Evolutionary conservation across 2,113 vertebrate species (phyloP), one percentile per base, ranked within the genome.

Genomic region (Anguilla rostrata): DNA sequence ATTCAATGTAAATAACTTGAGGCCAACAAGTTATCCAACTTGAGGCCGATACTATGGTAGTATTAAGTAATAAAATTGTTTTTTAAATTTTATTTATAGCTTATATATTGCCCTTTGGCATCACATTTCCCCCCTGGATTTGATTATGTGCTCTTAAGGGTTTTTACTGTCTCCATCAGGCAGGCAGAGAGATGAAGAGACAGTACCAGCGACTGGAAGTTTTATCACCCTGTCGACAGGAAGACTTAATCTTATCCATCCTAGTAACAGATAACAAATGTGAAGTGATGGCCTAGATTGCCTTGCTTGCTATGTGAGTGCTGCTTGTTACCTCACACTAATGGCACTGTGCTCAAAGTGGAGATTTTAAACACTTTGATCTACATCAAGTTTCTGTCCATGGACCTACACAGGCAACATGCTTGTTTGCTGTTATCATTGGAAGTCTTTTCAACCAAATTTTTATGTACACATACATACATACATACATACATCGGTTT

Each of bases 181-280:
- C 39, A 82, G 83, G 83, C 85, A 89, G 91, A 87, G 66, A 41
- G 88, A 87, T 91, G 88, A 89, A 86, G 46, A 87, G 89, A 89
- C 92, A 90, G 92, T 92, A 92, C 93, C 91, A 89, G 84, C 85
- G 90, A 92, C 92, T 53, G 86, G 89, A 92, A 92, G 93, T 92
- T 94, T 94, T 29, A 95, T 94, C 93, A 93, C 92, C 92, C 91
- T 93, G 93, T 93, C 93, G 93, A 95, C 95, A 95, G 82, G 20
- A 46, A 79, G 90, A 92, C 91, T 94, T 93, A 94, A 95, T 94
- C 93, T 92, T 93, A 94, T 90, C 92, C 89, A 91, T 88, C 84
- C 91, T 88, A 41, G 92, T 90, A 95, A 95, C 93, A 93, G 91
- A 95, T 93, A 94, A 94, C 92, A 94, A 93, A 94, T 93, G 92